These are phyloP conservation scores for Zaprionus ghesquierei DNA, from an alignment of 1,140 invertebrate genomes.

Conservation along the genomic window DNA sequence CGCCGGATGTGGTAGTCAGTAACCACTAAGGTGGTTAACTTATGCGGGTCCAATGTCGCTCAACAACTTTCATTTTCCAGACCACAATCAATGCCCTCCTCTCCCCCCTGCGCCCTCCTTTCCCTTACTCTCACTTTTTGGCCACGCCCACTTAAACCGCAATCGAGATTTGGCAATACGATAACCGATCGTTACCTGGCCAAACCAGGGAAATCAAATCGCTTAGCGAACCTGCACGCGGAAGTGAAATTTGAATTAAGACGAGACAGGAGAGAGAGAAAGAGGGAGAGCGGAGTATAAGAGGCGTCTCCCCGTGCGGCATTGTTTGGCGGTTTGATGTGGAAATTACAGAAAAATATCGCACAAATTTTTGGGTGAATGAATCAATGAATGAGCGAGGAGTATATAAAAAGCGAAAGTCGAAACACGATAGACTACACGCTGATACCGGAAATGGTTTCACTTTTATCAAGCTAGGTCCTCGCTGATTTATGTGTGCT, in stretches of 20 bases:
- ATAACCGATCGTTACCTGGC: conserved; percentile 61
- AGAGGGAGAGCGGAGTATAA: neutral
- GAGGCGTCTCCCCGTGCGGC: conserved; percentile 45
- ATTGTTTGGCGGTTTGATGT: conserved; percentile 67
- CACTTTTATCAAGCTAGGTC: conserved; percentile 65
- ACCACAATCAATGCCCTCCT: conserved; percentile 25
- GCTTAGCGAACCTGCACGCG: conserved; percentile 50
- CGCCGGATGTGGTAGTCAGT: conserved; percentile 63
- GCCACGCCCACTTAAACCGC: conserved; percentile 43
- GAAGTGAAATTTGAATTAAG: conserved; percentile 77
- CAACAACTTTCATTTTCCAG: conserved; percentile 36
- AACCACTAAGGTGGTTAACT: conserved; percentile 28
- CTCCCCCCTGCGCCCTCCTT: neutral
- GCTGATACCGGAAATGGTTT: conserved; percentile 79
- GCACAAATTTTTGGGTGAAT: neutral
- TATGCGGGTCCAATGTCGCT: conserved; percentile 39
- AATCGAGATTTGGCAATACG: conserved; percentile 59
- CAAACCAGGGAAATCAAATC: conserved; percentile 31
- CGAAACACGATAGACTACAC: conserved; percentile 65
- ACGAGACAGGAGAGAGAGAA: neutral
- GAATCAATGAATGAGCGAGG: neutral
- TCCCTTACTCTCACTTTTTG: neutral
- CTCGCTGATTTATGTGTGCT: conserved; percentile 70
- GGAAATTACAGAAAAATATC: conserved; percentile 71
- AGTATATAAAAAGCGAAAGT: conserved; percentile 59